These are phyloP conservation scores for Norana najaformis DNA, from an alignment of 2,888 invertebrate species.

Conservation along the genomic window DNA sequence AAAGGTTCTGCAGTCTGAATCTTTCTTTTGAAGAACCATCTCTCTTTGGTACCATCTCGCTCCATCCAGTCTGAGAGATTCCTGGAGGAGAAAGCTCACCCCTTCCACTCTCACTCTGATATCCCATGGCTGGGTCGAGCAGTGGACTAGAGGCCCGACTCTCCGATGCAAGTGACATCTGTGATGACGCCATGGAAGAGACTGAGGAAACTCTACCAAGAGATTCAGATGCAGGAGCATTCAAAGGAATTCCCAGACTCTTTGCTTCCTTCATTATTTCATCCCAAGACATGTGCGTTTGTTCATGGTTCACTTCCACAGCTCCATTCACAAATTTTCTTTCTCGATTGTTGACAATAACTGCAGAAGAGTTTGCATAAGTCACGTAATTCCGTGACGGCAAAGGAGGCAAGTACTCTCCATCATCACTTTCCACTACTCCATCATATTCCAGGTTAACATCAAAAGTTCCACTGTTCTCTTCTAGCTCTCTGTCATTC, in stretches of 20 bases:
- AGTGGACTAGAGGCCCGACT: not conserved
- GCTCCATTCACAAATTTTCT: not conserved
- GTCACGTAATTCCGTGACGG: constrained; percentile 35
- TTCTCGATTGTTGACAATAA: constrained; percentile 20
- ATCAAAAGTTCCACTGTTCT: not conserved
- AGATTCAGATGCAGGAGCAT: constrained; percentile 26
- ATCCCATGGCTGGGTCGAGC: not conserved
- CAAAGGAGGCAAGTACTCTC: constrained; percentile 32
- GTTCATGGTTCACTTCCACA: constrained; percentile 15
- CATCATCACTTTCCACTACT: constrained; percentile 18
- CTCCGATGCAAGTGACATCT: not conserved
- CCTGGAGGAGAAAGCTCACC: not conserved
- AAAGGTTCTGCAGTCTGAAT: constrained; percentile 38
- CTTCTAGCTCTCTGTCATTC: constrained; percentile 17
- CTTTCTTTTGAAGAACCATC: constrained; percentile 34
- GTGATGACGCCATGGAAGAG: not conserved
- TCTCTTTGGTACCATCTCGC: constrained; percentile 17
- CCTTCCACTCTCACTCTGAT: not conserved
- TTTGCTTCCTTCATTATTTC: constrained; percentile 44
- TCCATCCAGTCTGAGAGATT: not conserved
- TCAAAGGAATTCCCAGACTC: constrained; percentile 42
- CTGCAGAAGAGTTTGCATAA: not conserved
- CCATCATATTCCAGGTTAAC: constrained; percentile 19
- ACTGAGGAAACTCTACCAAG: not conserved
- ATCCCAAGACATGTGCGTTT: constrained; percentile 45